phyloP scores from a whole-genome alignment of 2,797 vertebrate species.

The Micropoecilia bifurca region DNA sequence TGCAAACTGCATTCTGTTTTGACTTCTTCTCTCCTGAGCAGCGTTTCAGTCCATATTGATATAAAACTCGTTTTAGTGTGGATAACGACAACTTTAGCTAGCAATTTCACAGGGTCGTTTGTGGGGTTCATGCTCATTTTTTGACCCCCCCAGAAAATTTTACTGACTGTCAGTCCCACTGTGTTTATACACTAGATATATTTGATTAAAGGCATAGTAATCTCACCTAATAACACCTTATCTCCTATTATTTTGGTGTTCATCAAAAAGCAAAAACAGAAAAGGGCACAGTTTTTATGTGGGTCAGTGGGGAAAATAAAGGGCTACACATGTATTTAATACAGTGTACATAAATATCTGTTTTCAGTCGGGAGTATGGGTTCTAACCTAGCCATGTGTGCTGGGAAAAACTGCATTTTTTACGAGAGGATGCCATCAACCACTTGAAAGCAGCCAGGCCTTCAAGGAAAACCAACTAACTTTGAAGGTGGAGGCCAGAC shows the following conservation, averaged over 20 bases:
- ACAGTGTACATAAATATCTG: background rate
- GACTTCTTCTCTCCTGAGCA: no score
- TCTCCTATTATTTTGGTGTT: background rate
- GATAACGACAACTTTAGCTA: no score
- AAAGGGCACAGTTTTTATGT: background rate
- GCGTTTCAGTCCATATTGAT: no score
- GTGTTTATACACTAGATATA: background rate
- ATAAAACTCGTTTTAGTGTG: no score
- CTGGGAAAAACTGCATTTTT: constrained; percentile 7
- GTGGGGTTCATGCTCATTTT: no score
- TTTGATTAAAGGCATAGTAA: background rate
- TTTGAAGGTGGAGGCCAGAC: constrained; percentile 30
- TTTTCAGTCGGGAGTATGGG: background rate
- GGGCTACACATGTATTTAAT: background rate
- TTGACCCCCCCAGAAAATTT: no score
- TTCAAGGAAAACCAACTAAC: constrained; percentile 52
- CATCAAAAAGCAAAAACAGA: background rate
- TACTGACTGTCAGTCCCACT: background rate
- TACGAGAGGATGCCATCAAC: constrained; percentile 13
- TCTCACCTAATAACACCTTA: background rate
- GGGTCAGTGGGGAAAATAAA: background rate
- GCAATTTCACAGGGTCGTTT: no score
- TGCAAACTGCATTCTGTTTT: no score
- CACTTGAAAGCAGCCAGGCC: constrained; percentile 41
- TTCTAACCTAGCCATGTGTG: background rate